Evolutionary conservation across 2,888 invertebrate genomes (phyloP), one percentile per base, ranked within the genome.

Genomic region (Idaea dimidiata): DNA sequence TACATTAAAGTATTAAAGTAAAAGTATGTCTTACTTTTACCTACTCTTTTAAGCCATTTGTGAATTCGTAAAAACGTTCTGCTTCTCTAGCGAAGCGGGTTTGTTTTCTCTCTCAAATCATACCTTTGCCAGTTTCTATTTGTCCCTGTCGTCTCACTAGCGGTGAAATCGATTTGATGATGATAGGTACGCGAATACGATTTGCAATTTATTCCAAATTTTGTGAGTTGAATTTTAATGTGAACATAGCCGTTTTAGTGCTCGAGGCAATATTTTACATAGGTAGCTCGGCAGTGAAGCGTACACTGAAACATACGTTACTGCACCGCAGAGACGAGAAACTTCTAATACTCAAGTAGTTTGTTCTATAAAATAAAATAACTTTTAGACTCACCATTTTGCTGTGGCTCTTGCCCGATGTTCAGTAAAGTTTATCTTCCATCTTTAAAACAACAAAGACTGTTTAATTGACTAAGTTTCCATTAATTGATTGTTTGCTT

Each of bases 111-210:
- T 73, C 76, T 74, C 65, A 77, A 82, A 79, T 79, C 77, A 80
- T 82, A 79, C 79, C 75, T 80, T 81, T 76, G 72, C 67, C 72
- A 79, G 72, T 75, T 79, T 75, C 74, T 74, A 75, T 77, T 76
- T 72, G 67, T 71, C 73, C 17, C 56, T 74, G 68, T 78, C 72
- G 77, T 75, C 76, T 77, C 73, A 63, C 73, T 77, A 76, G 77
- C 77, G 82, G 81, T 78, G 79, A 84, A 85, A 86, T 86, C 84
- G 84, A 87, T 85, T 84, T 81, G 74, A 76, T 78, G 75, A 79
- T 77, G 80, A 78, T 74, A 75, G 66, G 64, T 72, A 80, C 81
- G 82, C 78, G 83, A 81, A 84, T 84, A 73, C 79, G 77, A 80
- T 80, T 81, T 76, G 71, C 81, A 81, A 84, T 84, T 84, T 83